phyloP scores from a whole-genome alignment of 2,888 invertebrate genomes.

The Drosophila imparisetae region DNA sequence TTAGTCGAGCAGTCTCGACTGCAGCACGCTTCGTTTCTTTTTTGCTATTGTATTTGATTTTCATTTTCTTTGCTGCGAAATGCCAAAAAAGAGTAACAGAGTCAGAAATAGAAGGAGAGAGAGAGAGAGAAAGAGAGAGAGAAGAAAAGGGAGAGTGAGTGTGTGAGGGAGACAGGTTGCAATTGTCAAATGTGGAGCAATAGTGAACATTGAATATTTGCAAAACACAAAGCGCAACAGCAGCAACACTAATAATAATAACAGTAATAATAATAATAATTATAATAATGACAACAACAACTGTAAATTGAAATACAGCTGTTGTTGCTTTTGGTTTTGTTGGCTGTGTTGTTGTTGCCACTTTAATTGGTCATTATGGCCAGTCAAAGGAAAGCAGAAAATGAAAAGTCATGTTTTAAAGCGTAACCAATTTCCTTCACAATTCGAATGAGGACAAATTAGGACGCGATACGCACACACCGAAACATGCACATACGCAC shows the following conservation, averaged over 20 bases:
- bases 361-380: constrained; percentile 72
- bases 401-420: constrained; percentile 27
- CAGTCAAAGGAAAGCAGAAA: neutral
- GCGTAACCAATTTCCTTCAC: constrained; percentile 78
- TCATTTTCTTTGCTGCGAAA: constrained; percentile 22
- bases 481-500: constrained; percentile 16
- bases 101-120: neutral
- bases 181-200: constrained; percentile 48
- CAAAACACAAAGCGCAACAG: constrained; percentile 56
- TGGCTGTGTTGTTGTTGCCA: constrained; percentile 35
- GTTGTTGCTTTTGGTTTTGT: constrained; percentile 19
- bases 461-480: constrained; percentile 43
- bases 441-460: constrained; percentile 78
- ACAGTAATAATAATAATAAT: constrained; percentile 32
- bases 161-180: constrained; percentile 7
- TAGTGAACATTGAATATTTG: constrained; percentile 65
- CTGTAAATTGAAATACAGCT: constrained; percentile 19
- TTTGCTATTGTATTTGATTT: constrained; percentile 12
- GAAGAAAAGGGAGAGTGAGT: neutral
- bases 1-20: neutral
- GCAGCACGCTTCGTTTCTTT: neutral
- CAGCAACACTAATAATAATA: constrained; percentile 23
- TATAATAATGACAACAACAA: constrained; percentile 14
- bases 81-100: neutral
- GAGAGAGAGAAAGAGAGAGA: neutral